A percentile compares a stretch with the other conserved stretches of the same genome.
Conservation (phyloP, 2,888 invertebrate species). For the Eristalis tenax region DNA sequence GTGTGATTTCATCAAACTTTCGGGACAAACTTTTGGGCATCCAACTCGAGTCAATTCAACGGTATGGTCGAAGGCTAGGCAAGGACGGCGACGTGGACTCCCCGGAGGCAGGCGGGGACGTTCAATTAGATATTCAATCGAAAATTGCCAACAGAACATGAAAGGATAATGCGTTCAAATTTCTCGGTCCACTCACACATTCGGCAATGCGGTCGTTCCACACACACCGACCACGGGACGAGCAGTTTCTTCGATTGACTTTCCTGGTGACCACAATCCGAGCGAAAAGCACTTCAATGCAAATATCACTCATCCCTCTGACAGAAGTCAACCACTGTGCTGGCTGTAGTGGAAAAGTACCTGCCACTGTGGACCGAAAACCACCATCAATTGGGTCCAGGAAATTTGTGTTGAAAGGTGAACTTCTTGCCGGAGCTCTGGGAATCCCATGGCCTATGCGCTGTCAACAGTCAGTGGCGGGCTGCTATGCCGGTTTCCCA, state of each 20-base stretch:
- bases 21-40: constrained; percentile 17
- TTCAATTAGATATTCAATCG: constrained; percentile 65
- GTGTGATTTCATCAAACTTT: constrained; percentile 52
- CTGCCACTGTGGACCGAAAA: not conserved
- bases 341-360: not conserved
- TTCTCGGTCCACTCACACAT: not conserved
- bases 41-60: too few relatives aligned
- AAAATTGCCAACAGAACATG: constrained; percentile 62
- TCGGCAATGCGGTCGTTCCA: constrained; percentile 18
- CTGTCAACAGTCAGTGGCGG: not conserved
- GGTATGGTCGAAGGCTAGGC: not conserved
- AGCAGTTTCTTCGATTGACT: constrained; percentile 7
- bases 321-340: constrained; percentile 15
- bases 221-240: too few relatives aligned
- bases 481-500: constrained; percentile 5
- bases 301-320: constrained; percentile 29
- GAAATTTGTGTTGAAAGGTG: constrained; percentile 32
- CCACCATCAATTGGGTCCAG: constrained; percentile 38
- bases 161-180: constrained; percentile 42
- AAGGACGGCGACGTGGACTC: not conserved
- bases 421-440: constrained; percentile 22
- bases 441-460: constrained; percentile 7
- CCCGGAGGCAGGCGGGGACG: not conserved
- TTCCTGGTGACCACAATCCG: constrained; percentile 26
- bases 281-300: constrained; percentile 33